A percentile compares a stretch with the other conserved stretches of the same genome.
phyloP scores from a whole-genome alignment of 2,888 invertebrate species.

The Hirtodrosophila confusa region DNA sequence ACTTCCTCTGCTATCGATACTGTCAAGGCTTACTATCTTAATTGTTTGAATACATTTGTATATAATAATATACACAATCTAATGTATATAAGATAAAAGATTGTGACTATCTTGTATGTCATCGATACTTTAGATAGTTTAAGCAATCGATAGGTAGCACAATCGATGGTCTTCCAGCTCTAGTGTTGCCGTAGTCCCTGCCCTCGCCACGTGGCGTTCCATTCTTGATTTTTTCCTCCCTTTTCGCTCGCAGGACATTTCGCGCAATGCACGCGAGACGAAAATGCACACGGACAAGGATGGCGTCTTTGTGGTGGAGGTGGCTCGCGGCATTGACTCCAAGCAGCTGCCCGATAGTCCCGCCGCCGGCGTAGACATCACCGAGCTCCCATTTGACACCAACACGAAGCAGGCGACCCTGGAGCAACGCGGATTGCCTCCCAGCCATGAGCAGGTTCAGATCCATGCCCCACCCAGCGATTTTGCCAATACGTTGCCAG shows the following conservation, averaged over 20 bases:
- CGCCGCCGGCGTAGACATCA: constrained; percentile 64
- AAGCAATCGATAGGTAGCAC: too few relatives aligned
- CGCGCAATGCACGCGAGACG: constrained; percentile 89
- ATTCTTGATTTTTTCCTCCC: constrained; percentile 16
- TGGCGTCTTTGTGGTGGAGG: constrained; percentile 91
- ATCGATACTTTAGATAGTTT: too few relatives aligned
- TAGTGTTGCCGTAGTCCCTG: background rate
- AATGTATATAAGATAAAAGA: too few relatives aligned
- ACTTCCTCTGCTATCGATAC: too few relatives aligned
- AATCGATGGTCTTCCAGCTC: background rate
- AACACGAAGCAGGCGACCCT: constrained; percentile 51
- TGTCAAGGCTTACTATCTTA: too few relatives aligned
- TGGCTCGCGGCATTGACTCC: constrained; percentile 85
- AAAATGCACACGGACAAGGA: constrained; percentile 90
- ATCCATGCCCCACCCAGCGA: constrained; percentile 83
- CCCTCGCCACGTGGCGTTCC: constrained; percentile 11
- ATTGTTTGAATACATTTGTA: too few relatives aligned
- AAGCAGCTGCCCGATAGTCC: constrained; percentile 82
- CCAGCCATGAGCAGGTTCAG: constrained; percentile 83
- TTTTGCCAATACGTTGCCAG: constrained; percentile 50
- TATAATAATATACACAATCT: too few relatives aligned
- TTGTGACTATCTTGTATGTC: too few relatives aligned
- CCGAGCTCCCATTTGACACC: constrained; percentile 81
- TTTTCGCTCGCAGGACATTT: constrained; percentile 86
- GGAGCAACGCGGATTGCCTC: constrained; percentile 60